Base-by-base conservation (phyloP, 2,113 vertebrate species). In the Sakesphorus luctuosus region DNA sequence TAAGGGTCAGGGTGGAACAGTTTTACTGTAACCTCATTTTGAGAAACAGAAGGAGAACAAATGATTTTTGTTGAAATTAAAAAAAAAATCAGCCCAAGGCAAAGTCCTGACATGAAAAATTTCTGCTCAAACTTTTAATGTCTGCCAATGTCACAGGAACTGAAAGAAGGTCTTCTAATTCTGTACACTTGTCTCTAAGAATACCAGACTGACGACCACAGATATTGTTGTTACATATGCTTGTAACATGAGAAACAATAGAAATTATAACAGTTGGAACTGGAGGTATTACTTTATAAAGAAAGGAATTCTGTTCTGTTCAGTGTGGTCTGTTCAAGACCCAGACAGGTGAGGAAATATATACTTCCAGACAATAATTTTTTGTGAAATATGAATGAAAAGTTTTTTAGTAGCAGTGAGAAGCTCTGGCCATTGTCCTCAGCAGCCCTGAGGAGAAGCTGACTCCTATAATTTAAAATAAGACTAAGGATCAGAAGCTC, bases 91-190 rank as follows among this genome's bases (percentile, higher is more conserved):
- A 84, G 72, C 94, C 89, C 28, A 49, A 87, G 93, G 87, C 55
- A 81, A 87, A 84, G 55, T 61, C 68, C 55, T 96, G 90, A 71
- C 85, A 89, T 38, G 44, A 44, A 94, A 96, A 95, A 93, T 61
- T 92, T 90, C 72, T 84, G 9, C 63, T 91, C 1, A 2, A 85
- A 67, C 50, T 71, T 93, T 67, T 78, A 80, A 50, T 35, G 31
- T 74, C 68, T 93, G 59, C 13, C 52, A 84, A 74, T 74, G 44
- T 71, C 56, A 84, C 17, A 40, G 9, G 21, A 93, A 74, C 35
- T 66, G 72, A 72, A 84, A 80, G 14, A 83, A 93, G n/a, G 31
- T 47, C 44, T 67, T 71, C 25, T n/a, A 77, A 74, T 67, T 52
- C 72, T 59, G 10, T 49, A 55, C 2, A 6, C 7, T n/a, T 80